Conservation (phyloP, 2,113 vertebrate species). For the Saguinus imperator region DNA sequence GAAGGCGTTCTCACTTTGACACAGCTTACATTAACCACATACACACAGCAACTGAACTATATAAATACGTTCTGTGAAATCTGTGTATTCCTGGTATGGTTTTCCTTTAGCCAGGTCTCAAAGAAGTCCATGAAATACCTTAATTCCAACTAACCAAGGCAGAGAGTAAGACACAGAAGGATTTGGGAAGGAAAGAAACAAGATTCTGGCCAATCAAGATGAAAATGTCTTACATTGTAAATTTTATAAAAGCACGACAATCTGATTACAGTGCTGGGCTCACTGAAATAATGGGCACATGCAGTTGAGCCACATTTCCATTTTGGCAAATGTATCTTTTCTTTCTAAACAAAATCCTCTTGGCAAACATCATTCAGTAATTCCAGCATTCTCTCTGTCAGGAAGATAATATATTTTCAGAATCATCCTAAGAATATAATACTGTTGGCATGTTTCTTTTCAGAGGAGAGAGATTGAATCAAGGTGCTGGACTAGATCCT, state of each 20-base stretch:
- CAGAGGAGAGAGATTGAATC: background rate
- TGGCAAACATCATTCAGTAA: background rate
- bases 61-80: background rate
- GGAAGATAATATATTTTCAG: background rate
- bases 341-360: background rate
- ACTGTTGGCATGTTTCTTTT: background rate
- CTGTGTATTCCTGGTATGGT: no score
- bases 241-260: background rate
- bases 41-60: background rate
- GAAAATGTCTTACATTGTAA: background rate
- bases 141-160: background rate
- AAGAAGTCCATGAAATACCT: background rate
- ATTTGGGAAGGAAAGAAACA: background rate
- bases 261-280: background rate
- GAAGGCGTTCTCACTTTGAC: background rate
- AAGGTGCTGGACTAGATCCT: background rate
- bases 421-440: background rate
- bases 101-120: background rate
- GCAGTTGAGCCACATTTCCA: background rate
- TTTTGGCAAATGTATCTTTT: background rate
- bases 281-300: background rate
- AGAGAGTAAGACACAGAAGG: accelerated
- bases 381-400: background rate
- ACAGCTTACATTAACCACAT: background rate
- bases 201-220: background rate